Evolutionary conservation across 2,113 vertebrate genomes (phyloP).

Genomic region (Macrotus californicus): DNA sequence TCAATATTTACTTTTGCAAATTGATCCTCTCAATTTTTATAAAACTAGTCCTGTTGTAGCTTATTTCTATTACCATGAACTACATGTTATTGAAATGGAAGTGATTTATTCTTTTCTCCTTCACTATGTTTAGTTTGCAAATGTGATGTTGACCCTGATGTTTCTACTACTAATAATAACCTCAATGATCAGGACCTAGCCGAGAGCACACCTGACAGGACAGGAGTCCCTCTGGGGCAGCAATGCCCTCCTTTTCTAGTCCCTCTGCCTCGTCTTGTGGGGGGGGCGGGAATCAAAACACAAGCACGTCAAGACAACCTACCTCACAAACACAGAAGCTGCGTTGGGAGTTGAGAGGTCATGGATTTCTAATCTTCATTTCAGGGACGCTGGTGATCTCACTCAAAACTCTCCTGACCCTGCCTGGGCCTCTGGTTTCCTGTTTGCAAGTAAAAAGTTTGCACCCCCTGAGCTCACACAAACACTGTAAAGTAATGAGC

Average conservation of each 20-base stretch:
- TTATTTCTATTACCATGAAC: not conserved
- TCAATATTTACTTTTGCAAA: not conserved
- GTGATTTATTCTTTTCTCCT: not conserved
- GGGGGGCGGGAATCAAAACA: not conserved
- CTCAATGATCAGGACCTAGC: not conserved
- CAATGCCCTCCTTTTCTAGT: not conserved
- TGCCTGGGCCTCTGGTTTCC: not conserved
- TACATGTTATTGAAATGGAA: not conserved
- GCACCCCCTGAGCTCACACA: constrained; percentile 5
- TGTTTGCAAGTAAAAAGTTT: constrained; percentile 35
- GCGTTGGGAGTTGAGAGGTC: not conserved
- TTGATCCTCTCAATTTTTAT: not conserved
- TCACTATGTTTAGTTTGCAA: not conserved
- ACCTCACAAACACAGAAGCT: not conserved
- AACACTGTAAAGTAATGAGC: constrained; percentile 43
- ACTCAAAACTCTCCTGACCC: not conserved
- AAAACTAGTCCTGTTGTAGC: not conserved
- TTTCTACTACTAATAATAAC: not conserved
- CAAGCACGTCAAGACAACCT: not conserved
- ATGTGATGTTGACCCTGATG: not conserved
- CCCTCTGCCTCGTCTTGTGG: not conserved
- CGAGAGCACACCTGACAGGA: no score
- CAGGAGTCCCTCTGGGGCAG: not conserved
- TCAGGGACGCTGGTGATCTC: not conserved
- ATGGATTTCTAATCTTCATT: not conserved